Base-by-base conservation (phyloP, 1,140 invertebrate species). In the Papilio dardanus region DNA sequence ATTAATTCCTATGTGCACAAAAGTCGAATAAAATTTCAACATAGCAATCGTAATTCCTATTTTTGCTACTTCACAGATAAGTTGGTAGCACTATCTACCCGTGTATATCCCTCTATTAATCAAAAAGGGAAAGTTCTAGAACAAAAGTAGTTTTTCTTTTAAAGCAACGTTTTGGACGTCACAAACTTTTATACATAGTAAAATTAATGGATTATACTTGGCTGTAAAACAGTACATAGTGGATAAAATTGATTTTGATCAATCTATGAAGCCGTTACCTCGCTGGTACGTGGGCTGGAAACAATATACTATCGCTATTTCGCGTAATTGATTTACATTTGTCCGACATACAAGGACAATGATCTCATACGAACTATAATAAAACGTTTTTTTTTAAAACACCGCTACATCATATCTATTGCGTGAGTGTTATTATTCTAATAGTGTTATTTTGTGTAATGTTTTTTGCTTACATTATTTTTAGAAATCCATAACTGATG, bases 241-340 rank as follows among this genome's bases (percentile, higher is more conserved):
- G 33, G 67, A 16, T 24, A 69, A 69, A 69, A 28, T 37, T 28
- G 19, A 40, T 69, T 73, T 73, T 16, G 14, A 76, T 31, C 37
- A 73, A 68, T 35, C 54, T 67, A 79, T 76, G 82, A 84, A 78
- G 74, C 79, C 81, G 85, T 80, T 85, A 78, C 76, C 74, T 28
- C 50, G 24, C 35, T 31, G 75, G 74, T 54, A 84, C 85, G 82
- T 84, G 77, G 80, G 81, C 77, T 19, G 81, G 71, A 81, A 68
- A 46, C 68, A 74, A 76, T 73, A 75, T 58, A 65, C 62, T 77
- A 77, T 73, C 74, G 74, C 74, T 69, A 82, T 77, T 85, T 80
- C 81, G 80, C 46, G 75, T 83, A 78, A 84, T 84, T 82, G 81
- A 84, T 83, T 85, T 83, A 84, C 81, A 85, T 87, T 83, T 77